Evolutionary conservation across 2,888 invertebrate species (phyloP), one percentile per base, ranked within the genome.

Genomic region (Candidula unifasciata): DNA sequence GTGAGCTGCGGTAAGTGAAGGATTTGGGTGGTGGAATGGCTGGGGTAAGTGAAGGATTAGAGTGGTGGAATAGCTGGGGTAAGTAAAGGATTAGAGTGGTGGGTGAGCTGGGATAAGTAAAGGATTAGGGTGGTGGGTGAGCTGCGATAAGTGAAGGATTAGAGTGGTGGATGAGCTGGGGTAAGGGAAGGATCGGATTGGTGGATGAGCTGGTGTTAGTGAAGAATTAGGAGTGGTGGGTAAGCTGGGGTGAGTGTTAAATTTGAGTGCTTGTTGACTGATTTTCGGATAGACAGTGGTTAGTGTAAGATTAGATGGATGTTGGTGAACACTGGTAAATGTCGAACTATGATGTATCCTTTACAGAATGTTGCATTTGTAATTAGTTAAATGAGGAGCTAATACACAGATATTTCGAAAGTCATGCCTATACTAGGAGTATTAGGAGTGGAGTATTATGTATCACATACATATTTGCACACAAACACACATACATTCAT

Each of bases 161-260:
- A 95, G 99, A 90, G 97, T 99, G 86, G 97, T 99, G 84, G 97
- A 97, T 91, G 98, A 99, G 94, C 95, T 99, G 91, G 98, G 98
- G 98, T 98, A 60, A 71, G 73, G 6, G 10, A 60, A 16, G n/a
- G 18, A 16, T 18, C 3, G 5, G 18, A 60, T 5, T 60, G 18
- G 52, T 18, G 35, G 18, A 66, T 27, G 27, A 24, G 10, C 3
- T 27, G n/a, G 24, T 5, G 60, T 60, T 27, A 27, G 18, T 64
- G 6, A 95, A 99, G n/a, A n/a, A 87, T 97, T 99, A 79, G 95
- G 99, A 90, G 97, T 99, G 86, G 97, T 99, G 84, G 97, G 97
- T 91, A 98, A 99, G 94, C 95, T 99, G 91, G 98, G 98, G 98
- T 35, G 57, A 57, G 60, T 16, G n/a, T 18, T 5, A 18, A 3